Conservation (phyloP, 2,113 vertebrate species). For the Sander lucioperca region DNA sequence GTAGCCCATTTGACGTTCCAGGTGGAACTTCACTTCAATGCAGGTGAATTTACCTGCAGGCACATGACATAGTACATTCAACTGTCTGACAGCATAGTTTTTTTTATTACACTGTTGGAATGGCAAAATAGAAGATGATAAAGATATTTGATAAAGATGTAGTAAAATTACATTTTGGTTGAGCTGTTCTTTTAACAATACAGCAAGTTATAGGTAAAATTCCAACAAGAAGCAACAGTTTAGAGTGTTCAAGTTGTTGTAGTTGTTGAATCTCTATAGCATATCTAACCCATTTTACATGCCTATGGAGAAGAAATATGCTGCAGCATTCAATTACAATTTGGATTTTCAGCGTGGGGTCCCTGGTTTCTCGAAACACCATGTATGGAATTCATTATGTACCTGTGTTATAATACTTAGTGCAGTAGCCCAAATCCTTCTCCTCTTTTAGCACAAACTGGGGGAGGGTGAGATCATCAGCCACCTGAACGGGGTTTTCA, state of each 20-base stretch:
- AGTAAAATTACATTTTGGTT: neutral
- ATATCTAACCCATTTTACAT: neutral
- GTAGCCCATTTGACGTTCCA: conserved; percentile 96
- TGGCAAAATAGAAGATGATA: no score
- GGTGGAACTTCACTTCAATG: conserved; percentile 95
- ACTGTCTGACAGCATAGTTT: neutral
- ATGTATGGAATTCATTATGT: conserved; percentile 42
- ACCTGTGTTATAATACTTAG: conserved; percentile 97
- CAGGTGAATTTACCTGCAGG: conserved; percentile 92
- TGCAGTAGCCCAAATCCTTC: conserved; percentile 94
- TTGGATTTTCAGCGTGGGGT: neutral
- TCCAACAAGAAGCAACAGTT: neutral
- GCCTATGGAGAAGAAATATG: neutral
- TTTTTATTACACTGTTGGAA: no score
- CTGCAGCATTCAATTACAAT: neutral
- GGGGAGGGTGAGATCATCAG: conserved; percentile 92
- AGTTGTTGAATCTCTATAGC: neutral
- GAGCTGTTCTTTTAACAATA: neutral
- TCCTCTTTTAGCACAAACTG: conserved; percentile 95
- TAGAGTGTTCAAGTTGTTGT: neutral
- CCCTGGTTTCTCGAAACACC: neutral
- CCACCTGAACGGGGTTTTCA: conserved; percentile 92
- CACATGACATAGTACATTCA: neutral
- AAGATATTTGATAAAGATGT: neutral
- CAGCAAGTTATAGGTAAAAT: neutral